Evolutionary conservation across 2,888 invertebrate genomes (phyloP).

Genomic region (Sturmia bella): DNA sequence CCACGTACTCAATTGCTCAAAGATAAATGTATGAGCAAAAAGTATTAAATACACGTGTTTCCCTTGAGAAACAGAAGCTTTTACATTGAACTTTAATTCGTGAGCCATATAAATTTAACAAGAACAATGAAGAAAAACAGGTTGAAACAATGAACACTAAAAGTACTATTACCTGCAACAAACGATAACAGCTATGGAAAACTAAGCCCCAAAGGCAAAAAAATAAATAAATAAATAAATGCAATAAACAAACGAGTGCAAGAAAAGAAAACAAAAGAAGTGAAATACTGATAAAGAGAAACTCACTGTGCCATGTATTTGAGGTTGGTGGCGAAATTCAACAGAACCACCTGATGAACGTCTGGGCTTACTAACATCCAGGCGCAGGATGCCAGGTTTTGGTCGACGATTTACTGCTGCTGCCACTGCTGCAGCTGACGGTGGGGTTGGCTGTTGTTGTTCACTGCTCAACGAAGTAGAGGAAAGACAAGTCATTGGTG

Average conservation of each 20-base stretch:
- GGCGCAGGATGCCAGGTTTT: constrained; percentile 82
- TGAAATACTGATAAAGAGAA: not conserved
- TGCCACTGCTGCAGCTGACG: too few relatives aligned
- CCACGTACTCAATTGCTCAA: not conserved
- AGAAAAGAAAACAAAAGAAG: not conserved
- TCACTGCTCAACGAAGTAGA: constrained; percentile 37
- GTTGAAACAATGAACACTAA: not conserved
- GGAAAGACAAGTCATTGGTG: constrained; percentile 57
- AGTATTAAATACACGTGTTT: constrained; percentile 34
- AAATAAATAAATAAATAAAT: constrained; percentile 2
- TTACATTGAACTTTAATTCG: constrained; percentile 52
- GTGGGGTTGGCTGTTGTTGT: constrained; percentile 30
- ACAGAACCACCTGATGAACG: constrained; percentile 83
- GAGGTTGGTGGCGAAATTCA: constrained; percentile 81
- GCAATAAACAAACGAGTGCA: not conserved
- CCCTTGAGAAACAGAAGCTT: constrained; percentile 41
- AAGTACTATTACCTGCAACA: constrained; percentile 29
- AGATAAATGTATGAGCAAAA: not conserved
- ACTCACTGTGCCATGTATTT: constrained; percentile 76
- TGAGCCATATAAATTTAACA: constrained; percentile 38
- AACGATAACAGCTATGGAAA: constrained; percentile 14
- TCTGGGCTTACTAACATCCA: constrained; percentile 82
- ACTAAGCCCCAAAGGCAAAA: constrained; percentile 40
- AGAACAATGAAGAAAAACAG: not conserved
- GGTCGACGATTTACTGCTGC: constrained; percentile 72